Percentiles rank a stretch among this genome's conserved stretches.
These are phyloP conservation scores for Falco novaeseelandiae DNA, from an alignment of 2,797 vertebrate genomes.

Conservation along the genomic window DNA sequence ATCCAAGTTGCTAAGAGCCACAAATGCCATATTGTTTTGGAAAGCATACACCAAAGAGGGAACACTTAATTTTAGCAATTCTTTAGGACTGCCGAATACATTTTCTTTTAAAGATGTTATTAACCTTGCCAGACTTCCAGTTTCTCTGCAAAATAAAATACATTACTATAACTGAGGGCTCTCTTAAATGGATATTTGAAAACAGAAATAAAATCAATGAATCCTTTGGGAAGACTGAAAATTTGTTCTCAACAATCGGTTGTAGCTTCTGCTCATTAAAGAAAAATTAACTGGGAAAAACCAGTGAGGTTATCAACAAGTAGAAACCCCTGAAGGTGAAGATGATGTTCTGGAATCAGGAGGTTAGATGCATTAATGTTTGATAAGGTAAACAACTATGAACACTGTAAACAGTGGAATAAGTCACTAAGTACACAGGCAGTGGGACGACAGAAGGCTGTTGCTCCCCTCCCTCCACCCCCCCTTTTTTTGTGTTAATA, in stretches of 20 bases:
- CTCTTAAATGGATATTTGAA: not conserved
- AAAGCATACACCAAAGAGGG: slow-evolving; percentile 94
- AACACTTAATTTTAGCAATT: slow-evolving; percentile 92
- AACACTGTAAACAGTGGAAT: not conserved
- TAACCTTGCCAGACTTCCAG: slow-evolving; percentile 81
- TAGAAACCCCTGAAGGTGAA: not conserved
- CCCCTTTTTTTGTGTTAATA: not conserved
- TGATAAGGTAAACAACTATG: not conserved
- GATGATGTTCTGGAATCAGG: not conserved
- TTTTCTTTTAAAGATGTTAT: slow-evolving; percentile 85
- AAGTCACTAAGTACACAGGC: not conserved
- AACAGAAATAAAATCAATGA: not conserved
- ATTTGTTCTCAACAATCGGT: not conserved
- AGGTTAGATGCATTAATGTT: not conserved
- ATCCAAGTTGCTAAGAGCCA: slow-evolving; percentile 95
- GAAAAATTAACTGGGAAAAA: not conserved
- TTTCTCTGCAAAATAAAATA: slow-evolving; percentile 84
- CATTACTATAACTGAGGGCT: not conserved
- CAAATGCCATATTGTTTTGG: slow-evolving; percentile 98
- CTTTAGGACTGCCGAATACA: slow-evolving; percentile 85
- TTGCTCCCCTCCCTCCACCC: rapidly evolving
- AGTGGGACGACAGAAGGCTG: not conserved
- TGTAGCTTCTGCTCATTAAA: not conserved
- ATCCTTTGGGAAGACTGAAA: not conserved
- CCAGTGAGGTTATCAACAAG: not conserved